Percentiles rank a stretch among this genome's conserved stretches.
Conservation (phyloP, 1,140 invertebrate species). For the Drosophila nannoptera region DNA sequence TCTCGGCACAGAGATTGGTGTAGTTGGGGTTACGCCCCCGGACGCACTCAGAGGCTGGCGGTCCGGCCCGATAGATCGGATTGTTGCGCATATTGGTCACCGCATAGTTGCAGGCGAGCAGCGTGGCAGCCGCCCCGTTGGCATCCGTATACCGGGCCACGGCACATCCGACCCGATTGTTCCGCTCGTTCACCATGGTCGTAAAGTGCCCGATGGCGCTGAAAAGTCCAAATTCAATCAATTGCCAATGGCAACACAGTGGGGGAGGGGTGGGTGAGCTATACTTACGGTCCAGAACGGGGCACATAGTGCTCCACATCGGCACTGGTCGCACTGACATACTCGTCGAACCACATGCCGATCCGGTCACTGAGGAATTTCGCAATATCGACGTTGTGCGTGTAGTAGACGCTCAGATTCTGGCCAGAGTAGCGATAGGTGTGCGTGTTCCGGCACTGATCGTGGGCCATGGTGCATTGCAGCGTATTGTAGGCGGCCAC, state of each 20-base stretch:
- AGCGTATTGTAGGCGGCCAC: conserved; percentile 62
- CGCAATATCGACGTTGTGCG: conserved; percentile 33
- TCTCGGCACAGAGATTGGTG: conserved; percentile 50
- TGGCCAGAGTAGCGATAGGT: conserved; percentile 63
- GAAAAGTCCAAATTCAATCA: neutral
- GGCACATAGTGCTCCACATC: conserved; percentile 56
- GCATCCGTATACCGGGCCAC: conserved; percentile 52
- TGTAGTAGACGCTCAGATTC: conserved; percentile 61
- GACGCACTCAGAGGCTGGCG: conserved; percentile 50
- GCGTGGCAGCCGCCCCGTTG: conserved; percentile 33
- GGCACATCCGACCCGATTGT: conserved; percentile 61
- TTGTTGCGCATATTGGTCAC: conserved; percentile 61
- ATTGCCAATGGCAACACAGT: too few relatives aligned
- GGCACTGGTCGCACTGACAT: conserved; percentile 51
- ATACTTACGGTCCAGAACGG: conserved; percentile 53
- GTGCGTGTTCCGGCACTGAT: conserved; percentile 68
- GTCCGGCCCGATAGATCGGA: conserved; percentile 56
- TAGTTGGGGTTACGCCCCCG: conserved; percentile 55
- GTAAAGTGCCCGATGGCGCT: conserved; percentile 69
- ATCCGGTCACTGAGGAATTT: conserved; percentile 53
- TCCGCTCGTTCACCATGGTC: conserved; percentile 62
- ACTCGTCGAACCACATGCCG: conserved; percentile 56
- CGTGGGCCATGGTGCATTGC: conserved; percentile 67
- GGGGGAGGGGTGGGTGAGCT: too few relatives aligned
- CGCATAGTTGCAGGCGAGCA: conserved; percentile 67